Conservation (phyloP, 2,888 invertebrate species). For the Leucania comma region DNA sequence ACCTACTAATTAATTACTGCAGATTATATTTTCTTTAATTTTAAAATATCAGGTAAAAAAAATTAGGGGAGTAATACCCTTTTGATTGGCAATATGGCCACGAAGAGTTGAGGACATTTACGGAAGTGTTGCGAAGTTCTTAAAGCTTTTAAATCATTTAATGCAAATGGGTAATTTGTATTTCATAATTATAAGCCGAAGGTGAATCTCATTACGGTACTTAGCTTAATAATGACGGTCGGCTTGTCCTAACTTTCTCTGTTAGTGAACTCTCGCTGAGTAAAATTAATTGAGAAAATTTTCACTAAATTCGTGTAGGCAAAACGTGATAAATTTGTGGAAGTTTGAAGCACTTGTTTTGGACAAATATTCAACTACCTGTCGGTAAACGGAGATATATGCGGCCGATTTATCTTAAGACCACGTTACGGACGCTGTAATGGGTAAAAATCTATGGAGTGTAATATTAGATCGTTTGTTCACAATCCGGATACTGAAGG, state of each 20-base stretch:
- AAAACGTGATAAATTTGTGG: slow-evolving; percentile 72
- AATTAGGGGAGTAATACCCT: not conserved
- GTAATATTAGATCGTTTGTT: slow-evolving; percentile 35
- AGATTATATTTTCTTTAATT: not conserved
- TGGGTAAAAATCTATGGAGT: slow-evolving; percentile 35
- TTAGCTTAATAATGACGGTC: slow-evolving; percentile 71
- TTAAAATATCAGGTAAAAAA: not conserved
- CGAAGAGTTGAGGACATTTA: not conserved
- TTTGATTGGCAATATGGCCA: not conserved
- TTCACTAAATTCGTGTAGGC: slow-evolving; percentile 72
- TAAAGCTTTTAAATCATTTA: slow-evolving; percentile 49
- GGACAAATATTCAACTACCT: slow-evolving; percentile 63
- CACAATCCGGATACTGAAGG: slow-evolving; percentile 10
- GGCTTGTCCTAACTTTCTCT: slow-evolving; percentile 71
- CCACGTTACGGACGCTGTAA: slow-evolving; percentile 9
- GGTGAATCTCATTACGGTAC: slow-evolving; percentile 68
- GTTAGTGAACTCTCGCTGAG: slow-evolving; percentile 73
- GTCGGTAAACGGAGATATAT: slow-evolving; percentile 49
- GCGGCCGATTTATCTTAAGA: slow-evolving; percentile 37
- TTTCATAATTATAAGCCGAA: slow-evolving; percentile 63
- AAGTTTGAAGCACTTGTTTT: slow-evolving; percentile 69
- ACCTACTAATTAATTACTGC: no score
- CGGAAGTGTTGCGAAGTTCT: slow-evolving; percentile 36
- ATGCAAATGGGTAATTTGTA: slow-evolving; percentile 59
- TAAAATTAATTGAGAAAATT: slow-evolving; percentile 78